These are phyloP conservation scores for Hoplias malabaricus DNA, from an alignment of 2,113 vertebrate species.

Conservation along the genomic window DNA sequence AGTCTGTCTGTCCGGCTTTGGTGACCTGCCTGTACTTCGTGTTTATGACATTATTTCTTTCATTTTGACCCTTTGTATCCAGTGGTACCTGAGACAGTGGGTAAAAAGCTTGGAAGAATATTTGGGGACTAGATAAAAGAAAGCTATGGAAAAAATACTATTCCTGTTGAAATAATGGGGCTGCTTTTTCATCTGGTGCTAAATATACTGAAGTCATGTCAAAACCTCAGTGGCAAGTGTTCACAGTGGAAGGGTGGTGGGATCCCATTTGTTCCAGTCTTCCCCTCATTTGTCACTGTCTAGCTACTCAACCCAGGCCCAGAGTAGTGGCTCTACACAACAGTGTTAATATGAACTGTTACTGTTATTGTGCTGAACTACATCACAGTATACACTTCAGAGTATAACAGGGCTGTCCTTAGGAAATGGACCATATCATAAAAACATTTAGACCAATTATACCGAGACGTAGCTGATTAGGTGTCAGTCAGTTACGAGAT, in stretches of 20 bases:
- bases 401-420: too few relatives aligned
- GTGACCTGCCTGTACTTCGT: too few relatives aligned
- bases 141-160: background rate
- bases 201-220: constrained; percentile 1
- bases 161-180: background rate
- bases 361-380: too few relatives aligned
- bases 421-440: too few relatives aligned
- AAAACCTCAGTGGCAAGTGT: background rate
- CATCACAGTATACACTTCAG: too few relatives aligned
- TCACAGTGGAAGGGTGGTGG: background rate
- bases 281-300: background rate
- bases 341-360: constrained; percentile 4
- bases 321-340: background rate
- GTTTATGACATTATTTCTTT: background rate
- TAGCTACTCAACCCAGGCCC: background rate
- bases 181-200: background rate
- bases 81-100: background rate
- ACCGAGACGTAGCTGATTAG: too few relatives aligned
- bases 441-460: too few relatives aligned
- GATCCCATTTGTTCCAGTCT: background rate
- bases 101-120: background rate
- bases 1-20: too few relatives aligned
- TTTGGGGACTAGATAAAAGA: background rate
- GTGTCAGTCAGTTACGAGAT: too few relatives aligned
- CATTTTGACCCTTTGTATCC: too few relatives aligned